Conservation (phyloP, 37 sponge, comb jelly and placozoan species). For the Aplysina aerophoba region DNA sequence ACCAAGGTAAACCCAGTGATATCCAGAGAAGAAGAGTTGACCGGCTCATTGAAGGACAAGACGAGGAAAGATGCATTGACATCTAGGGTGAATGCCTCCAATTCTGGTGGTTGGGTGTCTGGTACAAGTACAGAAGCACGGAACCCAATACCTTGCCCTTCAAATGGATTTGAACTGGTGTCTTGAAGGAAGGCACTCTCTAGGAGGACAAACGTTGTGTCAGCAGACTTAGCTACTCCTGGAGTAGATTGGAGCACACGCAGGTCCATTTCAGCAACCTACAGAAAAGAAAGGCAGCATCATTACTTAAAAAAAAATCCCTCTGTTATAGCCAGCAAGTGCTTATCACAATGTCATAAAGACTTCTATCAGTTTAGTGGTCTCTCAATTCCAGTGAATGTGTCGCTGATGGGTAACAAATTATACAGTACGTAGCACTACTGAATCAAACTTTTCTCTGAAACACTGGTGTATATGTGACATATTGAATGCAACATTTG, state of each 20-base stretch:
- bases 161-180: constrained; percentile 28
- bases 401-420: too few relatives aligned
- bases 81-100: constrained; percentile 45
- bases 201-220: constrained; percentile 51
- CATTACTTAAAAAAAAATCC: too few relatives aligned
- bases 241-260: constrained; percentile 24
- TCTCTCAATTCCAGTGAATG: too few relatives aligned
- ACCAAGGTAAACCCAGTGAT: constrained; percentile 35
- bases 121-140: constrained; percentile 19
- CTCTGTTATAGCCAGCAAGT: too few relatives aligned
- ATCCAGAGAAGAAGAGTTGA: constrained; percentile 38
- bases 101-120: constrained; percentile 49
- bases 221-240: constrained; percentile 27
- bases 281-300: neutral
- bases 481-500: too few relatives aligned
- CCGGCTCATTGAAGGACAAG: constrained; percentile 60
- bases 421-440: too few relatives aligned
- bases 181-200: constrained; percentile 39
- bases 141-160: constrained; percentile 1
- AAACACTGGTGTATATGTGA: too few relatives aligned
- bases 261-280: constrained; percentile 37
- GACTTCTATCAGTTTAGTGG: too few relatives aligned
- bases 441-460: too few relatives aligned
- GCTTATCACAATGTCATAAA: too few relatives aligned
- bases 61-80: constrained; percentile 30